These are phyloP conservation scores for Tychaedon coryphoeus DNA, from an alignment of 2,113 vertebrate genomes.

Conservation along the genomic window DNA sequence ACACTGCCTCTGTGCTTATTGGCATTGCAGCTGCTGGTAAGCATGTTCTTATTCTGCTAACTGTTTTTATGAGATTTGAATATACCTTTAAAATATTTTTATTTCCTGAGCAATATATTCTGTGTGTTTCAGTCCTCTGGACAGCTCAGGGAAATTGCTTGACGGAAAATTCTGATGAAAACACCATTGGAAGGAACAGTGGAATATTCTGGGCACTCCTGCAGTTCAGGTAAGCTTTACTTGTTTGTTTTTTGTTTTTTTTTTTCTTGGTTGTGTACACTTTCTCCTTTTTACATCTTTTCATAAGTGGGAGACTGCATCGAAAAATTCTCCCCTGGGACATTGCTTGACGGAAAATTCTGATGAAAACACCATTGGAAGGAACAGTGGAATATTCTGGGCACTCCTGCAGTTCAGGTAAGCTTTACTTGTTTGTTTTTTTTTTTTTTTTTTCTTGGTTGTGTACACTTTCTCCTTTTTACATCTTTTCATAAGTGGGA, in stretches of 20 bases:
- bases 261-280: too few species aligned
- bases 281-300: too few species aligned
- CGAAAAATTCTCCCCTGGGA: too few species aligned
- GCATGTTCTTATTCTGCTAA: slow-evolving; percentile 23
- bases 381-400: slow-evolving; percentile 98
- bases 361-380: slow-evolving; percentile 87
- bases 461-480: not conserved
- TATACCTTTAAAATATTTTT: not conserved
- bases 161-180: slow-evolving; percentile 89
- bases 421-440: not conserved
- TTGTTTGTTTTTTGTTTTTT: too few species aligned
- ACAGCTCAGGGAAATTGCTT: slow-evolving; percentile 95
- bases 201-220: slow-evolving; percentile 96
- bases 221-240: slow-evolving; percentile 84
- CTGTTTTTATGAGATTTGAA: not conserved
- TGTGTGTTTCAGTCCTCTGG: slow-evolving; percentile 86
- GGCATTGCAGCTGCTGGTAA: slow-evolving; percentile 94
- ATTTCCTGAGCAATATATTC: not conserved
- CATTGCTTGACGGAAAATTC: slow-evolving; percentile 93
- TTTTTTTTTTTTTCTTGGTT: not conserved
- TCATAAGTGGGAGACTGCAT: too few species aligned
- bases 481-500: not conserved
- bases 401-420: slow-evolving; percentile 94
- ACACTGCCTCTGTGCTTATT: slow-evolving; percentile 91
- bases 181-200: slow-evolving; percentile 94